Base-by-base conservation (phyloP, 2,113 vertebrate species). In the Girardinichthys multiradiatus region DNA sequence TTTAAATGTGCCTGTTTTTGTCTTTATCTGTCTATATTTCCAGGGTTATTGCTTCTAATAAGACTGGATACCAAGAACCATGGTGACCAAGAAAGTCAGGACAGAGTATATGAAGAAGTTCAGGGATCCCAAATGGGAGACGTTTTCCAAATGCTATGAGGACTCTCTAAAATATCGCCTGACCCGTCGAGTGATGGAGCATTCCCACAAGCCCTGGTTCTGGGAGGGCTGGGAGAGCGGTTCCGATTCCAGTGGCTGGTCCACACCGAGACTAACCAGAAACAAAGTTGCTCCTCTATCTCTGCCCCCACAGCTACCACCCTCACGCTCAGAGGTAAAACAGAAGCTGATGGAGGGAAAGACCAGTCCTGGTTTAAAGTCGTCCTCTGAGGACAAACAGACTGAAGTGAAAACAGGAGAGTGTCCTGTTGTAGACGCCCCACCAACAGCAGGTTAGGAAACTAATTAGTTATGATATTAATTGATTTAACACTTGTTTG, bases 21-120 rank as follows among this genome's bases (percentile, higher is more conserved):
- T 75, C 54, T 42, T 30, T 14, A 24, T 54, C 48, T 54, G 8
- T 9, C 48, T 54, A 21, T 9, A n/a, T 54, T 54, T 62, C 17
- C 11, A 0, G 51, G 86, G 79, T 64, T 35, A 57, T 60, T 51
- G 24, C 45, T 48, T n/a, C 27, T 67, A 39, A 42, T 37, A 45
- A 8, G 54, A 12, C 60, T 30, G 57, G 68, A 64, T 26, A 79
- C 74, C 75, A 19, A 45, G 42, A 74, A 75, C 74, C 67, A 92
- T 92, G 88, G 83, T 92, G 68, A 91, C 89, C 42, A 95, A 94
- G 75, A 95, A 92, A 37, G 72, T 93, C 57, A 90, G 94, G 63
- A 96, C 95, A 8, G 97, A 98, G 85, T 98, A 98, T 80, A 98
- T 97, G 97, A 98, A 97, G 91, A 95, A 95, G 79, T 99, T 95